Percentiles rank a stretch among this genome's conserved stretches.
phyloP scores from a whole-genome alignment of 2,113 vertebrate genomes.

The Thermophis baileyi region DNA sequence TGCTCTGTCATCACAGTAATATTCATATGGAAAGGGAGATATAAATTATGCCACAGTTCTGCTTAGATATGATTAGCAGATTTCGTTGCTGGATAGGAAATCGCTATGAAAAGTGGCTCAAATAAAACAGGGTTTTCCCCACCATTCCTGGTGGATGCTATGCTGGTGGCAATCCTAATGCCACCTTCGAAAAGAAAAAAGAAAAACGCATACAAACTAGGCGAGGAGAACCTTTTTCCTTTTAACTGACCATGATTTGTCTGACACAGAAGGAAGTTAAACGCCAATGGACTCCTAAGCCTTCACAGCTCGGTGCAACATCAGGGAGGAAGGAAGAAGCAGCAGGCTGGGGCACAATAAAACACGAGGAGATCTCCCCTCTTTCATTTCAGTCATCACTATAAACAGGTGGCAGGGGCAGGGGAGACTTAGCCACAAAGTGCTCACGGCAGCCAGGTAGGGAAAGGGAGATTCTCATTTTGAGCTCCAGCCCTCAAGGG shows the following conservation, averaged over 20 bases:
- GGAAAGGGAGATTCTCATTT: neutral
- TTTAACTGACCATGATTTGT: neutral
- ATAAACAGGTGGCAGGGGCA: neutral
- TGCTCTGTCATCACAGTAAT: slow-evolving; percentile 4
- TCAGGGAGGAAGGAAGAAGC: slow-evolving; percentile 10
- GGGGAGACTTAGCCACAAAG: slow-evolving; percentile 46
- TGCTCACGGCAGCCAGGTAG: slow-evolving; percentile 51
- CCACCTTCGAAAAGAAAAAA: neutral
- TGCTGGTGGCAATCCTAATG: neutral
- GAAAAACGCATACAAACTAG: neutral
- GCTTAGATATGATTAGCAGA: neutral
- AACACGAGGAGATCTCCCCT: neutral
- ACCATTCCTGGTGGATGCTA: neutral
- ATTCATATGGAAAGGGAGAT: neutral
- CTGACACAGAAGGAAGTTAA: slow-evolving; percentile 1
- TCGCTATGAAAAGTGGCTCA: neutral
- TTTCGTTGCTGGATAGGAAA: neutral
- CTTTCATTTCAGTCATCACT: neutral
- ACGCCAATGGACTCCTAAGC: neutral
- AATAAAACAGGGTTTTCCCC: neutral
- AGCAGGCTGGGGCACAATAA: slow-evolving; percentile 4
- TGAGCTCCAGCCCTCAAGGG: slow-evolving; percentile 60
- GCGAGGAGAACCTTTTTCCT: neutral
- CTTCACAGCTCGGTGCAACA: slow-evolving; percentile 1
- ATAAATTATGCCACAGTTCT: slow-evolving; percentile 12